These are phyloP conservation scores for Rhinella marina DNA, from an alignment of 2,797 vertebrate species.

Conservation along the genomic window DNA sequence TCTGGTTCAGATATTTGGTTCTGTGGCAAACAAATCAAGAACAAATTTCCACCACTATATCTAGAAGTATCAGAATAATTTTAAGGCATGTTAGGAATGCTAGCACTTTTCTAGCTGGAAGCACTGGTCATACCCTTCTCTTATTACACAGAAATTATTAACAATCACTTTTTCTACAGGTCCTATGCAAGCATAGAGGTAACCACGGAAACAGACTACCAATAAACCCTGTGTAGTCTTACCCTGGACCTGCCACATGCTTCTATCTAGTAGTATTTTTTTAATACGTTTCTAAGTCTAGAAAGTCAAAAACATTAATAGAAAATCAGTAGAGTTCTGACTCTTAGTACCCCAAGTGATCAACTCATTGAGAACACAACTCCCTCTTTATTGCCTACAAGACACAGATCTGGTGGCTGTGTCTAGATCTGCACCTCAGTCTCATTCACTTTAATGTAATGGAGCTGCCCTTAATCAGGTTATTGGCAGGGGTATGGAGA, in stretches of 20 bases:
- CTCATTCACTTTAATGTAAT: no score
- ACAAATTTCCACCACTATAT: background rate
- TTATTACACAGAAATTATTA: background rate
- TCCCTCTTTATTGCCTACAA: no score
- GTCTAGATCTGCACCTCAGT: no score
- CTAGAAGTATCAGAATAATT: background rate
- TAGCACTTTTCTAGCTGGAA: background rate
- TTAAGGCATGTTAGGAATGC: background rate
- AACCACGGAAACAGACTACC: background rate
- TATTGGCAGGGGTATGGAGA: no score
- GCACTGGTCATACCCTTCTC: background rate
- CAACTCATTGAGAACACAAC: no score
- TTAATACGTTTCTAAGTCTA: no score
- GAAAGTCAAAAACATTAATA: no score
- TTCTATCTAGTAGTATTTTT: no score
- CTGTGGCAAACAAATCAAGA: constrained; percentile 10
- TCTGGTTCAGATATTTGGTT: background rate
- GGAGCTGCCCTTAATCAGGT: no score
- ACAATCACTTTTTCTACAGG: background rate
- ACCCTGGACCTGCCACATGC: background rate
- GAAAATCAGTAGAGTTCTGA: no score
- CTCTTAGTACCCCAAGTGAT: no score
- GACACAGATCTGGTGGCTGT: no score
- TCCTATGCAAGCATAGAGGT: background rate
- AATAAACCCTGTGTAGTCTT: background rate